Conservation (phyloP, 2,797 vertebrate genomes). For the Sarcoramphus papa region DNA sequence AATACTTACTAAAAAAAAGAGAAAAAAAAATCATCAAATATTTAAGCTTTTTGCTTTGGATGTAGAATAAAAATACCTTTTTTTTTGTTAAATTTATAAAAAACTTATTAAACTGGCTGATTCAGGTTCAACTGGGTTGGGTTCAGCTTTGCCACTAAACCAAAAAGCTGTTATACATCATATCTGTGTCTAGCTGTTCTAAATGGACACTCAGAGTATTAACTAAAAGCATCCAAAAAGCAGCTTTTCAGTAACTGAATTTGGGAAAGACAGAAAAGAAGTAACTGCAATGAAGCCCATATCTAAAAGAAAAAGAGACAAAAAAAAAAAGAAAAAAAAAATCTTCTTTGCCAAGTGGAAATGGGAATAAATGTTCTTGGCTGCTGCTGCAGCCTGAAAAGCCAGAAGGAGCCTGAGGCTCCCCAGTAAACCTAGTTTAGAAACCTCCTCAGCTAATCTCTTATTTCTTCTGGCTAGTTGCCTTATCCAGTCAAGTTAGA, state of each 20-base stretch:
- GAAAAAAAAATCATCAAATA: not conserved
- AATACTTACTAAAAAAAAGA: not conserved
- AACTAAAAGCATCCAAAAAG: not conserved
- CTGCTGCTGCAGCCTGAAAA: not conserved
- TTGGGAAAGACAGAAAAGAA: not conserved
- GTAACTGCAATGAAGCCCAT: not conserved
- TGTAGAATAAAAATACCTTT: not conserved
- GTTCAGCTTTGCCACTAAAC: not conserved
- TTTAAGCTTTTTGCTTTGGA: not conserved
- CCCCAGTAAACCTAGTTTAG: slow-evolving; percentile 2
- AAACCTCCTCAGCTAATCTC: not conserved
- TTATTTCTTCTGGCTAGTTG: not conserved
- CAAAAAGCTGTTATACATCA: not conserved
- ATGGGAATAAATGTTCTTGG: slow-evolving; percentile 32
- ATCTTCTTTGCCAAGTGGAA: not conserved
- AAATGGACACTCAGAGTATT: not conserved
- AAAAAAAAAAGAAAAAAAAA: too few species aligned
- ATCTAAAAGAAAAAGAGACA: not conserved
- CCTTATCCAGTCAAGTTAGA: slow-evolving; percentile 5
- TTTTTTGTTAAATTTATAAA: not conserved
- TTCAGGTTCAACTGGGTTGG: not conserved
- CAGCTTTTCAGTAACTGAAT: not conserved
- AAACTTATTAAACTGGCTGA: not conserved
- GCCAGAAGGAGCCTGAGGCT: slow-evolving; percentile 14
- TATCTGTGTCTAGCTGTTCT: not conserved